These are phyloP conservation scores for Emys orbicularis DNA, from an alignment of 2,797 vertebrate species.

Conservation along the genomic window DNA sequence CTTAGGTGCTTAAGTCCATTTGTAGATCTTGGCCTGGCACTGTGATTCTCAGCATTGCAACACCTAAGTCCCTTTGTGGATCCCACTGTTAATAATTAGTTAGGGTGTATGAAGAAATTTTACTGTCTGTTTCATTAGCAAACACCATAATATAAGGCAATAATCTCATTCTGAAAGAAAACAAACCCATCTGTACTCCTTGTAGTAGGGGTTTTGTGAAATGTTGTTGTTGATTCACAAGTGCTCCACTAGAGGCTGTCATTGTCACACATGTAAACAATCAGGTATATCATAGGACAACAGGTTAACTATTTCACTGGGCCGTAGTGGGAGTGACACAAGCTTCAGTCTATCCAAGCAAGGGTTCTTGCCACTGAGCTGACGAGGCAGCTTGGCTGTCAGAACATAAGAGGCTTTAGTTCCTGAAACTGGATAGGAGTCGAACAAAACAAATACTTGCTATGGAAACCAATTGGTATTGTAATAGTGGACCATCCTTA, in stretches of 20 bases:
- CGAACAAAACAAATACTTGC: background rate
- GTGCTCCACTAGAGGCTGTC: constrained; percentile 36
- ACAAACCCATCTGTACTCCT: constrained; percentile 9
- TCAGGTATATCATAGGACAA: background rate
- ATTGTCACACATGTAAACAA: constrained; percentile 17
- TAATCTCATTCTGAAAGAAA: constrained; percentile 40
- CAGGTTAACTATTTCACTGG: background rate
- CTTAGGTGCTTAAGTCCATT: background rate
- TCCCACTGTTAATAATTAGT: background rate
- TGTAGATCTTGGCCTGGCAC: too few relatives aligned
- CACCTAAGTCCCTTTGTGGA: too few relatives aligned
- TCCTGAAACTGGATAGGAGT: background rate
- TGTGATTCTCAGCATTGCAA: too few relatives aligned
- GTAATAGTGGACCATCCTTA: background rate
- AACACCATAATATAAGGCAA: background rate
- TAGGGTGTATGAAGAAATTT: background rate
- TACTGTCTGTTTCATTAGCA: constrained; percentile 19
- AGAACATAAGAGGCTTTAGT: background rate
- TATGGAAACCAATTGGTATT: background rate
- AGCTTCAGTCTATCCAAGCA: background rate
- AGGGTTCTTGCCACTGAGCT: background rate
- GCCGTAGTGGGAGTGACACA: background rate
- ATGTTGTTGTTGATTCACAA: background rate
- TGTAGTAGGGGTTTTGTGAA: constrained; percentile 26
- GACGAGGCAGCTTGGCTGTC: background rate